Conservation (phyloP, 2,797 vertebrate genomes). For the Oryzias dopingdopingensis region DNA sequence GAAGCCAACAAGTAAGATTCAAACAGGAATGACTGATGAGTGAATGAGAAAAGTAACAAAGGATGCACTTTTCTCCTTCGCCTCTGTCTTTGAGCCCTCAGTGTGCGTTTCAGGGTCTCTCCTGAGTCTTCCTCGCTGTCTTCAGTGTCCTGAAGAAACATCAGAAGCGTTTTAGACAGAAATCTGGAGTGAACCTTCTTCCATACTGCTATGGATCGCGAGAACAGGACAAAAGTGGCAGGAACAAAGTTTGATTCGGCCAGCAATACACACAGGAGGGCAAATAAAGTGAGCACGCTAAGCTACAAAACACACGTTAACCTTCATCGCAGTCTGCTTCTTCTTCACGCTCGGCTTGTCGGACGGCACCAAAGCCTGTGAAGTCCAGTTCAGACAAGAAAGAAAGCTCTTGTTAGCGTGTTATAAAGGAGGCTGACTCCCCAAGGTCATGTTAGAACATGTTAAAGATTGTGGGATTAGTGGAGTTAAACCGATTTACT, state of each 20-base stretch:
- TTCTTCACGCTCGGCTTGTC: conserved; percentile 65
- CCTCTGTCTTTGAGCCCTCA: conserved; percentile 74
- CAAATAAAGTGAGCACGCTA: conserved; percentile 21
- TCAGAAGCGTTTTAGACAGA: not conserved
- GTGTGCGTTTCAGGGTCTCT: conserved; percentile 70
- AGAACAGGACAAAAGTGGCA: conserved; percentile 4
- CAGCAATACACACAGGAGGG: conserved; percentile 28
- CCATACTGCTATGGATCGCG: conserved; percentile 1
- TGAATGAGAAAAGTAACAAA: not conserved
- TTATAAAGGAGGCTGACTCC: conserved; percentile 8
- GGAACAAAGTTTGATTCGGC: not conserved
- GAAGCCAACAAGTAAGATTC: not conserved
- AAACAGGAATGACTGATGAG: not conserved
- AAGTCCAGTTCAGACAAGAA: conserved; percentile 51
- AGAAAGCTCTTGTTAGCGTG: conserved; percentile 4
- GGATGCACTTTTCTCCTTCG: conserved; percentile 73
- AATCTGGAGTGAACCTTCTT: not conserved
- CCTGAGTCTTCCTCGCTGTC: conserved; percentile 64
- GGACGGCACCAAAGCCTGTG: conserved; percentile 62
- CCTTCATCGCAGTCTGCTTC: conserved; percentile 67
- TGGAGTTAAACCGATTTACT: too few relatives aligned
- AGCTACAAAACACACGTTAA: conserved; percentile 60
- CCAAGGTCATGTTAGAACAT: conserved; percentile 32
- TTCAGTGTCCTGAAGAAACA: conserved; percentile 62
- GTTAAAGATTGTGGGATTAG: too few relatives aligned